A percentile compares a stretch with the other conserved stretches of the same genome.
Evolutionary conservation across 2,888 invertebrate genomes (phyloP).

Genomic region (Aleiodes testaceus): DNA sequence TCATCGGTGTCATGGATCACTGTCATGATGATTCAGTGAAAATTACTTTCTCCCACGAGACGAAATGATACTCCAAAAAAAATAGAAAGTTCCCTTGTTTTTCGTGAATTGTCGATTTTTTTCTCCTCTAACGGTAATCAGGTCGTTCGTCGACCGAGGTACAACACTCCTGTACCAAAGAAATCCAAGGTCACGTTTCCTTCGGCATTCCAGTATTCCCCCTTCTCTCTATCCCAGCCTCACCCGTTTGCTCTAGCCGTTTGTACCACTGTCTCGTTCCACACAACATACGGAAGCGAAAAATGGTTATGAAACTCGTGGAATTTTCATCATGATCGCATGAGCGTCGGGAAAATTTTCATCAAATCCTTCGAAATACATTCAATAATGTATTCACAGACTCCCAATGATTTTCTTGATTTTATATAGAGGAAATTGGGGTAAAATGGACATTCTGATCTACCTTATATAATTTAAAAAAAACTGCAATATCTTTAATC

Average conservation of each 20-base stretch:
- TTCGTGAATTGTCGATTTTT: conserved; percentile 15
- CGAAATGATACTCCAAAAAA: background rate
- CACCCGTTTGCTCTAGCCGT: background rate
- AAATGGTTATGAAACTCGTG: conserved; percentile 27
- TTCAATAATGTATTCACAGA: too few species aligned
- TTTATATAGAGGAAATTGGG: too few species aligned
- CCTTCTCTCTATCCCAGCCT: background rate
- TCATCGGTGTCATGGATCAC: background rate
- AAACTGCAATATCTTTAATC: too few species aligned
- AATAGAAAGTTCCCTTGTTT: conserved; percentile 8
- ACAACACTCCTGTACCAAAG: conserved; percentile 20
- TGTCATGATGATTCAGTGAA: too few species aligned
- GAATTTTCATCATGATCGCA: conserved; percentile 16
- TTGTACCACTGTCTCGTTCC: conserved; percentile 20
- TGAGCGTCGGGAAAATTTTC: conserved; percentile 7
- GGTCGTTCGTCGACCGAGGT: conserved; percentile 20
- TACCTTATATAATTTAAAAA: too few species aligned
- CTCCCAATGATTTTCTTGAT: too few species aligned
- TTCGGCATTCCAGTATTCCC: conserved; percentile 22
- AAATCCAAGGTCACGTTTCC: conserved; percentile 32
- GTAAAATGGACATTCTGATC: too few species aligned
- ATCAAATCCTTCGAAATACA: background rate
- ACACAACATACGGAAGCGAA: conserved; percentile 29
- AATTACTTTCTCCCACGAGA: background rate
- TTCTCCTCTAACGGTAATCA: conserved; percentile 23